Conservation (phyloP, 2,888 invertebrate genomes). For the Heliconius cydno region DNA sequence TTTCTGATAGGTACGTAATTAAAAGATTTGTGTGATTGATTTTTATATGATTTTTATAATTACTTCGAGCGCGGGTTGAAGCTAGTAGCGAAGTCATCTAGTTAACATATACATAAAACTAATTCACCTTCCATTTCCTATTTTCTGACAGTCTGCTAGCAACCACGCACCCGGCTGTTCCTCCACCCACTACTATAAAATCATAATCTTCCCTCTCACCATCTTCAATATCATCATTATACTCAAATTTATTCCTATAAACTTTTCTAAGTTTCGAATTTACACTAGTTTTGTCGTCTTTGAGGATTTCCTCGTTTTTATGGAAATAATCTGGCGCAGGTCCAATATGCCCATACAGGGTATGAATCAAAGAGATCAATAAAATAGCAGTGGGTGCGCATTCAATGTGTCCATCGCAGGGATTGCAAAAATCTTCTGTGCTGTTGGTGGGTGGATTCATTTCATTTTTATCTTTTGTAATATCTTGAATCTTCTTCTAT, state of each 20-base stretch:
- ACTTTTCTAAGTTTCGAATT: slow-evolving; percentile 29
- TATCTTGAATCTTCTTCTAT: slow-evolving; percentile 21
- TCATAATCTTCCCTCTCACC: slow-evolving; percentile 59
- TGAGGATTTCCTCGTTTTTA: slow-evolving; percentile 50
- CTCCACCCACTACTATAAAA: slow-evolving; percentile 74
- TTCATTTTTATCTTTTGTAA: slow-evolving; percentile 60
- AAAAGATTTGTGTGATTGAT: neutral
- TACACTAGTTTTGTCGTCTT: slow-evolving; percentile 35
- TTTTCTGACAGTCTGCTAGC: slow-evolving; percentile 77
- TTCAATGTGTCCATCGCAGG: slow-evolving; percentile 77
- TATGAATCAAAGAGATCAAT: slow-evolving; percentile 72
- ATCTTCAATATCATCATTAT: slow-evolving; percentile 44
- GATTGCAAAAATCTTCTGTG: slow-evolving; percentile 73
- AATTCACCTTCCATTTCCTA: slow-evolving; percentile 70
- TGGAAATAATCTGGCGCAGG: slow-evolving; percentile 73
- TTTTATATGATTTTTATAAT: neutral
- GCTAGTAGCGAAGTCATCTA: neutral
- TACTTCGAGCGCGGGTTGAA: neutral
- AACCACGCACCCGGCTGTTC: slow-evolving; percentile 75
- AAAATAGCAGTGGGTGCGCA: slow-evolving; percentile 78
- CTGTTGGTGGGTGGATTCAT: slow-evolving; percentile 67
- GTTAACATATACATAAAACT: neutral
- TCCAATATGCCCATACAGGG: slow-evolving; percentile 71
- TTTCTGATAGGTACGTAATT: no score
- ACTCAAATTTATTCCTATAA: slow-evolving; percentile 40